Conservation (phyloP, 2,113 vertebrate genomes). For the Semnornis frantzii region DNA sequence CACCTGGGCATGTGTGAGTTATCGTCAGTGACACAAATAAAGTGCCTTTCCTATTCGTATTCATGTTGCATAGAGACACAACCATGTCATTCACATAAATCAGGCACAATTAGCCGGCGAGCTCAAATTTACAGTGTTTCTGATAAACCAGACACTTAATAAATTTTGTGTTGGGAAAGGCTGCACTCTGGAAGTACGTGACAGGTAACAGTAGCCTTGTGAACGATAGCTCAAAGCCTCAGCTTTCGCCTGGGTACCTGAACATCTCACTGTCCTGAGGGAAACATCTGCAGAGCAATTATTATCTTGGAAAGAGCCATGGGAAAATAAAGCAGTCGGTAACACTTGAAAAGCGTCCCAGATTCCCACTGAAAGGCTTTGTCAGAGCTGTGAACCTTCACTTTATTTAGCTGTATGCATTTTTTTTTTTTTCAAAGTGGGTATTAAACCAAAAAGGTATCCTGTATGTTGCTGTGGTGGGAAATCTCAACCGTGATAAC, state of each 20-base stretch:
- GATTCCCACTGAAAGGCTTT: conserved; percentile 68
- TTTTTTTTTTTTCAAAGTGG: not conserved
- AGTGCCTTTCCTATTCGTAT: not conserved
- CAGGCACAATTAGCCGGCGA: conserved; percentile 21
- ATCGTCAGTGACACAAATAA: not conserved
- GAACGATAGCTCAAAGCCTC: conserved; percentile 53
- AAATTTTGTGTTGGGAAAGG: conserved; percentile 61
- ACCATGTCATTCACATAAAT: conserved; percentile 39
- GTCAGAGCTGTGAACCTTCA: conserved; percentile 68
- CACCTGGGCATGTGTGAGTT: not conserved
- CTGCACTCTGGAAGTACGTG: conserved; percentile 44
- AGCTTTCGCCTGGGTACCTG: conserved; percentile 49
- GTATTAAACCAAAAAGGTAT: conserved; percentile 59
- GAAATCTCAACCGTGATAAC: conserved; percentile 48
- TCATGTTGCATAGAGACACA: conserved; percentile 31
- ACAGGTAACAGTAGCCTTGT: conserved; percentile 60
- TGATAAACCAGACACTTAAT: conserved; percentile 54
- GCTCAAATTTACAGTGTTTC: conserved; percentile 41
- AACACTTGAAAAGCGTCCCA: conserved; percentile 72
- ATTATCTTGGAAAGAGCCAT: conserved; percentile 73
- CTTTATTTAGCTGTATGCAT: conserved; percentile 61
- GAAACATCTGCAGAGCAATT: conserved; percentile 70
- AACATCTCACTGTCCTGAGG: conserved; percentile 64
- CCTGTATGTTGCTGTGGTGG: conserved; percentile 42
- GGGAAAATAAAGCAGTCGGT: conserved; percentile 70